Conservation (phyloP, 2,888 invertebrate species). For the Pilophorus perplexus region DNA sequence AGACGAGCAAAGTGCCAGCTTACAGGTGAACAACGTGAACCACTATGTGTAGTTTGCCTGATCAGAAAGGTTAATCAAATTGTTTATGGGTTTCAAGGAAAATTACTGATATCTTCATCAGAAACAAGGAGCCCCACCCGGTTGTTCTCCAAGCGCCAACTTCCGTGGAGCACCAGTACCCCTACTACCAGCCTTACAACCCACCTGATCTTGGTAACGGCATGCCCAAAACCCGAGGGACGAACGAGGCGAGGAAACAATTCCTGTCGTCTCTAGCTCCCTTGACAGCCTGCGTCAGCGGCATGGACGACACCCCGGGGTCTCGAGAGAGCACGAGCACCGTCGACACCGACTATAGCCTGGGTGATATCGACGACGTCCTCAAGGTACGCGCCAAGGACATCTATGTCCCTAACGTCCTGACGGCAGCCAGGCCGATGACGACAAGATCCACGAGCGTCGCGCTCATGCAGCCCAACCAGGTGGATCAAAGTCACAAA, state of each 20-base stretch:
- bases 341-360: constrained; percentile 63
- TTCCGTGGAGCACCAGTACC: constrained; percentile 48
- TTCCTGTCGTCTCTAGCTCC: constrained; percentile 68
- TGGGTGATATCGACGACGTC: constrained; percentile 64
- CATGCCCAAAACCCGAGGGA: constrained; percentile 48
- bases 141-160: constrained; percentile 46
- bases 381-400: constrained; percentile 29
- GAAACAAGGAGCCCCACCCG: constrained; percentile 43
- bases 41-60: neutral
- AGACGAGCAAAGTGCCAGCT: constrained; percentile 56
- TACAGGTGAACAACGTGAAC: constrained; percentile 53
- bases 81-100: constrained; percentile 53
- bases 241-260: constrained; percentile 69
- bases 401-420: too few species aligned
- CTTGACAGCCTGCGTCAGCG: constrained; percentile 67
- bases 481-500: too few species aligned
- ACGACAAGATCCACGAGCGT: too few species aligned
- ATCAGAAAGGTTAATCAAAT: too few species aligned
- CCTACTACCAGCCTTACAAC: constrained; percentile 46
- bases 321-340: constrained; percentile 52
- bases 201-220: constrained; percentile 61
- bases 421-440: too few species aligned
- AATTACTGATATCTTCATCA: constrained; percentile 61
- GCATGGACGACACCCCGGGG: constrained; percentile 37
- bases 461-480: too few species aligned